Evolutionary conservation across 2,797 vertebrate species (phyloP), one percentile per base, ranked within the genome.

Genomic region (Sebastes alutus): DNA sequence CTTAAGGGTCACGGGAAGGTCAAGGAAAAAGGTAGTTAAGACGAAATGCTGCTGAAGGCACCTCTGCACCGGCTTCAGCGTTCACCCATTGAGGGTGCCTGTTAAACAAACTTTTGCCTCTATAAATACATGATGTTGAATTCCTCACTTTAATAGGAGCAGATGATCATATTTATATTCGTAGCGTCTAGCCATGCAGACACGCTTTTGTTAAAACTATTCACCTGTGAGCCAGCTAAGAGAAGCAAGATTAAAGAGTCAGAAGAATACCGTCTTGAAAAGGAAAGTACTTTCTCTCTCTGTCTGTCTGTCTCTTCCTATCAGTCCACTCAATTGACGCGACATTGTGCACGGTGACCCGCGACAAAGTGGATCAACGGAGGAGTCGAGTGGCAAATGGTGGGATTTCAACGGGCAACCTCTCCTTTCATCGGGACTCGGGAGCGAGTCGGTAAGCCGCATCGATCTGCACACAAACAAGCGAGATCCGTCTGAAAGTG

Each of bases 401-500:
- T 23, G 68, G 91, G 93, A 94, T 95, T 92, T 92, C 90, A 91
- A 87, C 90, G 61, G 92, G 90, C 84, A 81, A 88, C 89, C 85
- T 76, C 87, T 86, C 76, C 86, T 93, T 94, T 95, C 90, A 93
- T 94, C 84, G 81, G 75, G 91, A 87, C 38, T 83, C 4, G 77
- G 86, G 86, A 59, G 79, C 63, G 69, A 88, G 92, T 87, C 84
- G 58, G 88, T 90, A 81, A 86, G 90, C 87, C 27, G 83, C 87
- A 96, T 96, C 90, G 94, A 95, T 95, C 91, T 14, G 71, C 80
- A 42, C 82, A 80, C 90, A 89, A 94, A 89, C 89, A 86, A 90
- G 88, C 78, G 5, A 69, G 84, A 87, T 75, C 87, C 27, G 68
- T 87, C 85, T 81, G 87, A 79, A 80, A 88, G 85, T 58, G 68